phyloP scores from a whole-genome alignment of 2,888 invertebrate genomes.

The Dynastes maya region DNA sequence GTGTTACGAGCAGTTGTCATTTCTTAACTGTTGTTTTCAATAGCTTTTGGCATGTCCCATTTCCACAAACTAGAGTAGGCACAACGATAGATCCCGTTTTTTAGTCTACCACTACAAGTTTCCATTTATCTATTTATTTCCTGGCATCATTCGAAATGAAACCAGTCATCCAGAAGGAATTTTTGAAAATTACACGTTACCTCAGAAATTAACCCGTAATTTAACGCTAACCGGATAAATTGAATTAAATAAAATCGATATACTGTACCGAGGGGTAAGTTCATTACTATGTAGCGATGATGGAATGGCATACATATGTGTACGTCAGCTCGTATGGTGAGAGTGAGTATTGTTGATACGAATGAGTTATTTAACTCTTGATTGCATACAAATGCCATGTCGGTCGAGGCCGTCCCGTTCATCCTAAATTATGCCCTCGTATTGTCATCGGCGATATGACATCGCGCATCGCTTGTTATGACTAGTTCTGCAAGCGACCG shows the following conservation, averaged over 20 bases:
- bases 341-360: slow-evolving; percentile 64
- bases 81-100: too few relatives aligned
- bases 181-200: too few relatives aligned
- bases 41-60: too few relatives aligned
- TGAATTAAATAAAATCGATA: slow-evolving; percentile 58
- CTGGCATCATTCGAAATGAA: too few relatives aligned
- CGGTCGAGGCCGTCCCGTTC: slow-evolving; percentile 59
- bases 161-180: too few relatives aligned
- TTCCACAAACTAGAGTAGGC: too few relatives aligned
- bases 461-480: slow-evolving; percentile 66
- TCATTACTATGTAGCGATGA: slow-evolving; percentile 59
- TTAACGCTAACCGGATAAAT: slow-evolving; percentile 35
- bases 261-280: slow-evolving; percentile 46
- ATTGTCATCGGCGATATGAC: slow-evolving; percentile 65
- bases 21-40: too few relatives aligned
- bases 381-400: slow-evolving; percentile 69
- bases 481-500: slow-evolving; percentile 65
- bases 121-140: too few relatives aligned
- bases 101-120: too few relatives aligned
- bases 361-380: slow-evolving; percentile 69
- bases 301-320: slow-evolving; percentile 60
- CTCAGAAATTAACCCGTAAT: background rate
- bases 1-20: too few relatives aligned
- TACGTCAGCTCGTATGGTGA: slow-evolving; percentile 38
- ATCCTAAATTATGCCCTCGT: slow-evolving; percentile 65